Evolutionary conservation across 2,797 vertebrate genomes (phyloP).

Genomic region (Mormyrus hasselquistii): DNA sequence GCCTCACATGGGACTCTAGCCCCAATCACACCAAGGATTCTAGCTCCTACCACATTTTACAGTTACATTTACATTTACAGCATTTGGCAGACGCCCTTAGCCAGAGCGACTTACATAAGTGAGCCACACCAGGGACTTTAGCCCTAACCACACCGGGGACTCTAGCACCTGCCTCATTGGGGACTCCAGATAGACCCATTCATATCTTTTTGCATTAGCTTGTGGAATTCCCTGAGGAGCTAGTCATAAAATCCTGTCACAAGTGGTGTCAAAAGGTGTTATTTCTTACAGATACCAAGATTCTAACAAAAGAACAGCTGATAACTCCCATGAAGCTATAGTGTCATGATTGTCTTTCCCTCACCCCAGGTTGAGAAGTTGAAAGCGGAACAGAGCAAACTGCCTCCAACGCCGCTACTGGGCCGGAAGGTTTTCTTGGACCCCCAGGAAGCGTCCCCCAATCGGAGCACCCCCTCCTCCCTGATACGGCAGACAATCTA

Average conservation of each 20-base stretch:
- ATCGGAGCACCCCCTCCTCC: conserved; percentile 52
- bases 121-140: neutral
- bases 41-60: neutral
- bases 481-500: conserved; percentile 69
- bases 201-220: neutral
- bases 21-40: neutral
- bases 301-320: neutral
- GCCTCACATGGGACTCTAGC: neutral
- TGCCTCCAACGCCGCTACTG: conserved; percentile 79
- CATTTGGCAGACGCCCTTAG: too few species aligned
- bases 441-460: conserved; percentile 57
- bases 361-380: conserved; percentile 78
- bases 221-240: neutral
- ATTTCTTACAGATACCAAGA: neutral
- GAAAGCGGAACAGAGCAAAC: conserved; percentile 78
- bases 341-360: neutral
- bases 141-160: neutral
- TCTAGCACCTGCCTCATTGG: neutral
- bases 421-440: conserved; percentile 84
- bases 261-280: neutral
- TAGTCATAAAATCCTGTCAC: neutral
- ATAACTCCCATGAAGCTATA: neutral
- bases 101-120: too few species aligned
- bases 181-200: neutral
- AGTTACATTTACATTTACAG: too few species aligned